Percentiles rank a stretch among this genome's conserved stretches.
Conservation (phyloP, 2,797 vertebrate species). For the Neosalanx taihuensis region DNA sequence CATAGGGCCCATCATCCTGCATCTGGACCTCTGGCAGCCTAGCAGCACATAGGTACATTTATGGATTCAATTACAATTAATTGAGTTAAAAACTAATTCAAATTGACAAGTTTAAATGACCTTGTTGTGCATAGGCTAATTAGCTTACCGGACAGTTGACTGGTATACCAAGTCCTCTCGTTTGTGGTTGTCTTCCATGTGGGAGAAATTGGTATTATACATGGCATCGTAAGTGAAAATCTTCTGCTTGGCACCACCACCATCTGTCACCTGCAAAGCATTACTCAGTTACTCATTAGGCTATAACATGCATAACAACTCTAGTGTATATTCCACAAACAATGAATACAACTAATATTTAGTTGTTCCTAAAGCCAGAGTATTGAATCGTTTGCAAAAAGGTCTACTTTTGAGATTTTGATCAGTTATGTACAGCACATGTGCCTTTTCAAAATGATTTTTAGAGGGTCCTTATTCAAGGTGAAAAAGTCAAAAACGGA, state of each 20-base stretch:
- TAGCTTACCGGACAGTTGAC: conserved; percentile 86
- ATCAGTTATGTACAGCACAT: background rate
- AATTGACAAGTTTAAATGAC: background rate
- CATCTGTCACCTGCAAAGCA: conserved; percentile 78
- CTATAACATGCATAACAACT: no score
- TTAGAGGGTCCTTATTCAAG: background rate
- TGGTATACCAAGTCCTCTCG: conserved; percentile 87
- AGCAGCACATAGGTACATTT: conserved; percentile 9
- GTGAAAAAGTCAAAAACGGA: background rate
- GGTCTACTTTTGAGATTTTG: background rate
- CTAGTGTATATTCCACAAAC: background rate
- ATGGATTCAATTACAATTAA: background rate
- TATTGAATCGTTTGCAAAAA: background rate
- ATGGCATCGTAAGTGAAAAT: conserved; percentile 94
- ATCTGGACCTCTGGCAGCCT: conserved; percentile 93
- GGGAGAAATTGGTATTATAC: conserved; percentile 88
- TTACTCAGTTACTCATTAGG: no score
- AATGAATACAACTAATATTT: conserved; percentile 9
- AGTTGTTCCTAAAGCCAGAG: background rate
- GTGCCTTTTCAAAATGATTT: background rate
- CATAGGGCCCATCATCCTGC: conserved; percentile 88
- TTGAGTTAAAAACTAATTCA: no score
- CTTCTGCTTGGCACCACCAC: conserved; percentile 88
- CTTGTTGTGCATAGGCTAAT: background rate
- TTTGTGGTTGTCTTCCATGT: conserved; percentile 84